A percentile compares a stretch with the other conserved stretches of the same genome.
Conservation (phyloP, 2,113 vertebrate genomes). For the Rhizomys pruinosus region DNA sequence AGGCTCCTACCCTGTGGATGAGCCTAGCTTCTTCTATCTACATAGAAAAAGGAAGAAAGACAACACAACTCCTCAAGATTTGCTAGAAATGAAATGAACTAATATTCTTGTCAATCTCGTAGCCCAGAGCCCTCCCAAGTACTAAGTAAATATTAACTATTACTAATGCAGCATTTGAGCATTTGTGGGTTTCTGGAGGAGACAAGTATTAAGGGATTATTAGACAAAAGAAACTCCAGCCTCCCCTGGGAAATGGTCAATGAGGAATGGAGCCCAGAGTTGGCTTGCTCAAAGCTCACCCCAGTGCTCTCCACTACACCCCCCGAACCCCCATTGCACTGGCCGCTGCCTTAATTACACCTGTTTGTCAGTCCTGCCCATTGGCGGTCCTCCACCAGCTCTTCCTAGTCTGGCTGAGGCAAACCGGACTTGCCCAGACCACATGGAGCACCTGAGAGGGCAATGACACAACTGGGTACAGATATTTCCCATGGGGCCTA, state of each 20-base stretch:
- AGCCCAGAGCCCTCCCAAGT: neutral
- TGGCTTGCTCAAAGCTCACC: accelerated
- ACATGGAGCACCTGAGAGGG: no score
- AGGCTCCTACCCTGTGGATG: neutral
- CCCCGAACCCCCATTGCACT: no score
- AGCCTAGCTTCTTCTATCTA: neutral
- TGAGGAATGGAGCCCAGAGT: accelerated
- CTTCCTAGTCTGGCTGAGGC: neutral
- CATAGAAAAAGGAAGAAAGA: neutral
- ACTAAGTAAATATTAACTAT: neutral
- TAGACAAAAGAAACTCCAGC: neutral
- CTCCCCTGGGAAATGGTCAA: accelerated
- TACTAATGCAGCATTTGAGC: neutral
- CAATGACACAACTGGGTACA: neutral
- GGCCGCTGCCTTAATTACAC: neutral
- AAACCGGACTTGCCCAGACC: neutral
- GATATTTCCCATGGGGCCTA: no score
- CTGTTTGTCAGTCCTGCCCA: accelerated
- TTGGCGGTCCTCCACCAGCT: accelerated
- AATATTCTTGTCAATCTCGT: neutral
- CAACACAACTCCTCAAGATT: neutral
- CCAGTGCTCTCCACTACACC: neutral
- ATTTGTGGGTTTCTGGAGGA: neutral
- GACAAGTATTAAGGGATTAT: neutral
- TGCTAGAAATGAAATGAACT: neutral